phyloP scores from a whole-genome alignment of 1,140 invertebrate species.

The Cyphomyrmex costatus region DNA sequence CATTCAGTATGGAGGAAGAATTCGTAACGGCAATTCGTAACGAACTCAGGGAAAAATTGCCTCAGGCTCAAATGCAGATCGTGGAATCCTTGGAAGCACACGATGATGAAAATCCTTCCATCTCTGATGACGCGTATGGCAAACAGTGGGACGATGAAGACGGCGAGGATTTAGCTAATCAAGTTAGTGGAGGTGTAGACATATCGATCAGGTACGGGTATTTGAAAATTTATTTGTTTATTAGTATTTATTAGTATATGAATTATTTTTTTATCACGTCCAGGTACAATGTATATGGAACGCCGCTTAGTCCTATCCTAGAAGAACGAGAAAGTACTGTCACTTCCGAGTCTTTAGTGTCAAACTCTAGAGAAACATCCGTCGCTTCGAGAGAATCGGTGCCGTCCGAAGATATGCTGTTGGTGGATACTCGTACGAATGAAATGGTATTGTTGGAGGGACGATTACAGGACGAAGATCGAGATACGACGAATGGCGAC shows the following conservation, averaged over 20 bases:
- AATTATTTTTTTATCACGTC: constrained; percentile 38
- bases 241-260: not conserved
- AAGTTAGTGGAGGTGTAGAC: constrained; percentile 80
- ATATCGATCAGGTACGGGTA: constrained; percentile 85
- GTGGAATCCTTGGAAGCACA: constrained; percentile 82
- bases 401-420: constrained; percentile 87
- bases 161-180: constrained; percentile 77
- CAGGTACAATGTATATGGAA: constrained; percentile 88
- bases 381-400: constrained; percentile 80
- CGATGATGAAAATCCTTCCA: constrained; percentile 82
- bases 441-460: constrained; percentile 86
- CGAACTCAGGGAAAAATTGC: constrained; percentile 90
- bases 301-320: constrained; percentile 89
- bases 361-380: constrained; percentile 82
- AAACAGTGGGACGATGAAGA: constrained; percentile 82
- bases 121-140: constrained; percentile 74
- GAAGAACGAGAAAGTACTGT: constrained; percentile 87
- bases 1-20: constrained; percentile 90
- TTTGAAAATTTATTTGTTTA: constrained; percentile 14
- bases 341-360: constrained; percentile 82
- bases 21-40: constrained; percentile 90
- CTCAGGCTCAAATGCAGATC: constrained; percentile 89
- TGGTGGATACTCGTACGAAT: constrained; percentile 88
- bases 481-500: constrained; percentile 78
- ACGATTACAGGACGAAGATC: constrained; percentile 71